Evolutionary conservation across 1,140 invertebrate species (phyloP), one percentile per base, ranked within the genome.

Genomic region (Anoplolepis gracilipes): DNA sequence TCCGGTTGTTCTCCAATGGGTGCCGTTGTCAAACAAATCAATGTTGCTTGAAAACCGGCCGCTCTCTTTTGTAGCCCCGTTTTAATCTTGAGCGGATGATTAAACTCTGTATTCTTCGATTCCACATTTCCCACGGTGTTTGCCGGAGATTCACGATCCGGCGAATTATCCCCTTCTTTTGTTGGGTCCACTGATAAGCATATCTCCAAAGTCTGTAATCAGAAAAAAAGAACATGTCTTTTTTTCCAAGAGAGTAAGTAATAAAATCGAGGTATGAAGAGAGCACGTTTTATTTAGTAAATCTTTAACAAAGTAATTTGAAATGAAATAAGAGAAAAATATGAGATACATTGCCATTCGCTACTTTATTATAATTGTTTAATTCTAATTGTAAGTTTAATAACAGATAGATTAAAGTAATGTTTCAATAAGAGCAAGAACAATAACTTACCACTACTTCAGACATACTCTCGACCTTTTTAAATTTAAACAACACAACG

Each of bases 401-500:
- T 67, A 49, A 25, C 39, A 28, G 13, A 84, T 65, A 42, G 36
- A 67, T 1, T 2, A 1, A 36, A 39, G 28, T 67, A 8, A 5
- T 65, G 4, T 10, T 55, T 84, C 59, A 77, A 13, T 30, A 65
- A 42, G 33, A 69, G 13, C 39, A 46, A 79, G 1, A 57, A 57
- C 46, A 19, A 72, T 86, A 82, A 95, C 96, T 96, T 94, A 98
- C 98, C 91, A 97, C 96, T 64, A 98, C 97, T 95, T 99, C 99
- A 25, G 97, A 96, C 88, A 96, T 96, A 87, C 96, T 96, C 94
- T 99, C 99, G 78, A 97, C 96, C 95, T 99, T 99, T 84, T 97
- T 97, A 95, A 99, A 99, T 94, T 98, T 98, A 95, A 99, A 99
- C 33, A 99, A 95, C 88, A 99, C 97, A 89, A 99, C 98, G 95